Evolutionary conservation across 1,140 invertebrate species (phyloP).

Genomic region (Aphelenchoides fujianensis): DNA sequence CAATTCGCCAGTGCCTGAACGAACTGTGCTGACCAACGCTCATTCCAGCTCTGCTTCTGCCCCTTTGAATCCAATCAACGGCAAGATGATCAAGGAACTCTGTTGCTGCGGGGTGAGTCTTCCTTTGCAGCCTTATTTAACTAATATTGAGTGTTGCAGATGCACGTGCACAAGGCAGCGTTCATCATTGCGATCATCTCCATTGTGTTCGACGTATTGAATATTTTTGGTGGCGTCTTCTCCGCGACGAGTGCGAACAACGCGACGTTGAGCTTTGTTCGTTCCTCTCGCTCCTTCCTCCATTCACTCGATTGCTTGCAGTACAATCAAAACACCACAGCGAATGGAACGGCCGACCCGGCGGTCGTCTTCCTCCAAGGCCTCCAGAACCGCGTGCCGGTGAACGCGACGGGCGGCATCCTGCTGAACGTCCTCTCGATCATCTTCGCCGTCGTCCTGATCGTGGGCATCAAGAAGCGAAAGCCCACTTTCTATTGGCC

Average conservation of each 20-base stretch:
- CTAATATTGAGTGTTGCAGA: too few relatives aligned
- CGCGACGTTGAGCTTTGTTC: neutral
- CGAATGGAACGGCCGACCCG: too few relatives aligned
- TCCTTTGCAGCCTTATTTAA: too few relatives aligned
- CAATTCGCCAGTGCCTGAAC: too few relatives aligned
- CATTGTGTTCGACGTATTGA: neutral
- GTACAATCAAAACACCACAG: too few relatives aligned
- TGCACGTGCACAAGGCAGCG: neutral
- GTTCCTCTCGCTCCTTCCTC: neutral
- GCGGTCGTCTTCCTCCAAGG: neutral
- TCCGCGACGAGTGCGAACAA: too few relatives aligned
- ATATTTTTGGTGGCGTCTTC: neutral
- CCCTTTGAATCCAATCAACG: too few relatives aligned
- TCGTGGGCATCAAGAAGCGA: neutral
- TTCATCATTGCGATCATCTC: constrained; percentile 3
- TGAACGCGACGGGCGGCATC: neutral
- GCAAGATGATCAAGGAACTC: too few relatives aligned
- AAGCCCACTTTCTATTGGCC: neutral
- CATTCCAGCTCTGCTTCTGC: too few relatives aligned
- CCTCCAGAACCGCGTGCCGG: neutral
- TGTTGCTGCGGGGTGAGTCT: too few relatives aligned
- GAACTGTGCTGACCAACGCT: too few relatives aligned
- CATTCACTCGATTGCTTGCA: neutral
- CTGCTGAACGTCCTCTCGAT: neutral
- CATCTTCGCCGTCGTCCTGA: neutral